Evolutionary conservation across 2,113 vertebrate species (phyloP), one percentile per base, ranked within the genome.

Genomic region (Anguilla rostrata): DNA sequence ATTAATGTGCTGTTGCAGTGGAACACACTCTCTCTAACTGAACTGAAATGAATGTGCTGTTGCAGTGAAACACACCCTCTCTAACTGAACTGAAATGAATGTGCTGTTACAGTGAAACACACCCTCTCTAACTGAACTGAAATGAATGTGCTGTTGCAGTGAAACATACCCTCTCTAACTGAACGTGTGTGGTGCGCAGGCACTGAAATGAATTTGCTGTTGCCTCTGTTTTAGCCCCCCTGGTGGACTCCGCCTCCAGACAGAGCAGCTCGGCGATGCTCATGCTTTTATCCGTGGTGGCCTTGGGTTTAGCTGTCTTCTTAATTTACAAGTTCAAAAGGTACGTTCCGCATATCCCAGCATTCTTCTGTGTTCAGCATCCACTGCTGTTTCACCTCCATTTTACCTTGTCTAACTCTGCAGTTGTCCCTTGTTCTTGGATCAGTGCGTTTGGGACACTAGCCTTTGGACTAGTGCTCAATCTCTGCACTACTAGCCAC

Each of bases 261-360:
- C 98, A 98, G 89, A 98, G 97, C 92, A 97, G 97, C 84, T 98
- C 98, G 0, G 98, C 97, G 0, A 97, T 98, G 97, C 91, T 99
- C 43, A 97, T 99, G 97, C 94, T 99, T 85, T 88, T 99, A 66
- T 97, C 96, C 0, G 97, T 98, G 91, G 98, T 98, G 0, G 97
- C 98, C 86, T 94, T 98, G 5, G 98, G 98, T 91, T 91, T 98
- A 92, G 97, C 96, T 16, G 96, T 97, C 85, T 99, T 99, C 94
- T 94, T 99, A 94, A 97, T 99, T 95, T 99, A 99, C 96, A 99
- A 99, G 90, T 99, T 99, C 92, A 99, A 99, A 94, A 98, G 98
- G 98, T 98, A 94, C 18, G 91, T 87, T 85, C 6, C 60, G 22
- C 60, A 22, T 63, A 63, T 22, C 60, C 7, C 60, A 63, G 16